Evolutionary conservation across 2,888 invertebrate genomes (phyloP), one percentile per base, ranked within the genome.

Genomic region (Nemotelus nigrinus): DNA sequence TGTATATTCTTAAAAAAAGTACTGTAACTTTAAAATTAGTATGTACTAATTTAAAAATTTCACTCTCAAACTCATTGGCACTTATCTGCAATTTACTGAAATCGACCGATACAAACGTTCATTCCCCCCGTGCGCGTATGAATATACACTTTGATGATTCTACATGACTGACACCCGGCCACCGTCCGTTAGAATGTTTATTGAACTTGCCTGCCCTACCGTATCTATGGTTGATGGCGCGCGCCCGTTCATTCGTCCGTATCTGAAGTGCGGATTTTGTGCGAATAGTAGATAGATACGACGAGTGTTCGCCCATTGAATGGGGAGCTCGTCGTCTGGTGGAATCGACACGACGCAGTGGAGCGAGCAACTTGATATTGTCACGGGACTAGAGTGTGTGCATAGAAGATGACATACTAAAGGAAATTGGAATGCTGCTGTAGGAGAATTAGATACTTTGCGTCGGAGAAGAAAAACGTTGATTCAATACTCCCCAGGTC

Each of bases 121-220:
- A 70, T 70, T 70, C 70, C 70, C 70, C 70, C 55, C 41, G 25
- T 50, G 44, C 25, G 7, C 55, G 41, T 7, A 47, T 58, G n/a
- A 63, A 41, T 25, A 43, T 43, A 25, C 43, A 58, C 25, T 25
- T 25, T 25, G 25, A 25, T 25, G 25, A 25, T 25, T 25, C 25
- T 25, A 25, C 25, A 25, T 25, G 25, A 25, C 25, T 25, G 4
- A 58, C 58, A 41, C n/a, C 39, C 2, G 60, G 39, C 25, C n/a
- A 3, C 39, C 3, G 41, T 45, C 47, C 53, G 70, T 53, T 68
- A 53, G 48, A 50, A 55, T 70, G 70, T 70, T 43, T 70, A 70
- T 70, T 70, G 70, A 70, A 70, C 70, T 53, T 70, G 68, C 39
- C 43, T 39, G 53, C 43, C 55, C 47, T n/a, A 8, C 10, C 10